A percentile compares a stretch with the other conserved stretches of the same genome.
These are phyloP conservation scores for Gobionotothen gibberifrons DNA, from an alignment of 2,797 vertebrate species.

Conservation along the genomic window DNA sequence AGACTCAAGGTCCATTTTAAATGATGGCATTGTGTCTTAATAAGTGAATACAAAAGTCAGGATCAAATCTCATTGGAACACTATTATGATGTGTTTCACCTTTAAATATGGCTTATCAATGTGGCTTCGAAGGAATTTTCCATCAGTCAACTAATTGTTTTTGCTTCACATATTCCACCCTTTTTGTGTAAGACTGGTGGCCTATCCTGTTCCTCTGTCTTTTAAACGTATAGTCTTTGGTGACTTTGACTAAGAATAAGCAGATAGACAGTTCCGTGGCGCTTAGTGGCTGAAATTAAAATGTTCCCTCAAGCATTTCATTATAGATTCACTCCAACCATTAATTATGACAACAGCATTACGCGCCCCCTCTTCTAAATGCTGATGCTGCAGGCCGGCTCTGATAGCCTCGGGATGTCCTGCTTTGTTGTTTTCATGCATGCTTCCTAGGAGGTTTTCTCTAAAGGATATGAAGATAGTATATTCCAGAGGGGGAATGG, in stretches of 20 bases:
- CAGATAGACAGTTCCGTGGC: not conserved
- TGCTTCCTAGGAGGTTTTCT: slow-evolving; percentile 29
- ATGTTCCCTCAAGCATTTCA: not conserved
- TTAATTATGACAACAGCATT: slow-evolving; percentile 45
- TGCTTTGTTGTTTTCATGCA: slow-evolving; percentile 41
- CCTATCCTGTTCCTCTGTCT: not conserved
- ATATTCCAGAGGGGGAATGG: slow-evolving; percentile 21
- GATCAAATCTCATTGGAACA: not conserved
- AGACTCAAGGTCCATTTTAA: no score
- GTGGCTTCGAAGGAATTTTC: not conserved
- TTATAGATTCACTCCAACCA: slow-evolving; percentile 2
- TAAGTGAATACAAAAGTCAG: no score
- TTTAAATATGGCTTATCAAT: not conserved
- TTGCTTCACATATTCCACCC: slow-evolving; percentile 9
- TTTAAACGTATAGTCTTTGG: slow-evolving; percentile 9
- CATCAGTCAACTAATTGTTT: not conserved
- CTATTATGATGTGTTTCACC: not conserved
- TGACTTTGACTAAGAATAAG: not conserved
- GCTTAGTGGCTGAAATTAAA: not conserved
- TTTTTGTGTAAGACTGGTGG: not conserved
- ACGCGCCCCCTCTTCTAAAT: slow-evolving; percentile 14
- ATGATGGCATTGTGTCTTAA: no score
- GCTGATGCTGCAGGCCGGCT: slow-evolving; percentile 52
- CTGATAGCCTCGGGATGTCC: slow-evolving; percentile 6
- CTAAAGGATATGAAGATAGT: slow-evolving; percentile 32